Percentiles rank a stretch among this genome's conserved stretches.
Evolutionary conservation across 2,113 vertebrate species (phyloP).

Genomic region (Rhea americana): DNA sequence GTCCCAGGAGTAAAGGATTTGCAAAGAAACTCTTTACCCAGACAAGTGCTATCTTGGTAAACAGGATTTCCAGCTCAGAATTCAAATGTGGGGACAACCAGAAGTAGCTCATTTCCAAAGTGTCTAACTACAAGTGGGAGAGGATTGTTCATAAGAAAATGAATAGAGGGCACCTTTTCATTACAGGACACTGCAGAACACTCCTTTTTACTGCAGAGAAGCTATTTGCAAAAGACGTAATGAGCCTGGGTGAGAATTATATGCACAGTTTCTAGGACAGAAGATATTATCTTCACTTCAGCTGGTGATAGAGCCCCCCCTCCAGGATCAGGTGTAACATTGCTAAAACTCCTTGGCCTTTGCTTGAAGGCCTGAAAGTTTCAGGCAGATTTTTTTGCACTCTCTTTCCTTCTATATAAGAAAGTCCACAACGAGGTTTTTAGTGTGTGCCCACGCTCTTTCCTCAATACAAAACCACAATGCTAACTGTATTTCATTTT

Average conservation of each 20-base stretch:
- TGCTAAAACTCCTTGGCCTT: conserved; percentile 35
- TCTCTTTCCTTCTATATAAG: background rate
- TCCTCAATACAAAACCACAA: background rate
- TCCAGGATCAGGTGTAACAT: conserved; percentile 11
- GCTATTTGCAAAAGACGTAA: background rate
- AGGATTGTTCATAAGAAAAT: background rate
- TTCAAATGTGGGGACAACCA: conserved; percentile 4
- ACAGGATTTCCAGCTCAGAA: conserved; percentile 37
- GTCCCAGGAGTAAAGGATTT: conserved; percentile 6
- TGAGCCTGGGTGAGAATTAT: background rate
- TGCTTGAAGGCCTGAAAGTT: background rate
- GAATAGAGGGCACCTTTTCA: background rate
- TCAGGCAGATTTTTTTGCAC: background rate
- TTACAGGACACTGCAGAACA: background rate
- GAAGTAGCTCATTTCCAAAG: background rate
- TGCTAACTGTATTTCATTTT: conserved; percentile 20
- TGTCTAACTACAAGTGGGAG: background rate
- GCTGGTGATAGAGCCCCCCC: background rate
- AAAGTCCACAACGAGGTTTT: conserved; percentile 19
- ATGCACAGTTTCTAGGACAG: background rate
- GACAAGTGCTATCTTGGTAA: conserved; percentile 12
- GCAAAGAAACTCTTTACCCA: conserved; percentile 29
- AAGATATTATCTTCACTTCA: background rate
- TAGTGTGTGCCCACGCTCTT: background rate
- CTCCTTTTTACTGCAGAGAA: background rate